Percentiles rank a stretch among this genome's conserved stretches.
Conservation (phyloP, 2,113 vertebrate species). For the Sceloporus undulatus region DNA sequence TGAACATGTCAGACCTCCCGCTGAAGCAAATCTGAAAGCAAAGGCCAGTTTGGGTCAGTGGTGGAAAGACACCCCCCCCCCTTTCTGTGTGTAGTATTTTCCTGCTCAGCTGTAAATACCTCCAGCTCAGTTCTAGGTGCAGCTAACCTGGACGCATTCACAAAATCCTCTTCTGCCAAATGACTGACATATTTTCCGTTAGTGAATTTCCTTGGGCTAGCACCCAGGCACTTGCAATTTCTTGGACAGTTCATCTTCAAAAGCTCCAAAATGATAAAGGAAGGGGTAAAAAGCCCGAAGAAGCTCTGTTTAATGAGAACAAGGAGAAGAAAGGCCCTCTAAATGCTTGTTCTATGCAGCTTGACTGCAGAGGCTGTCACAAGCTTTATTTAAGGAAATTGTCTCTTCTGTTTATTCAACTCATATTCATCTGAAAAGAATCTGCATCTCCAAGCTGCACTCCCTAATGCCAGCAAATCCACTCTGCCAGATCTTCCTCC, state of each 20-base stretch:
- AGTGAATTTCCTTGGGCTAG: background rate
- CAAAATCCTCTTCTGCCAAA: background rate
- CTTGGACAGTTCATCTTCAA: conserved; percentile 6
- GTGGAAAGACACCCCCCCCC: background rate
- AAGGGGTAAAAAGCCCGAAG: conserved; percentile 15
- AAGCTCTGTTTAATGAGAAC: conserved; percentile 18
- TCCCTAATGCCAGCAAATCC: conserved; percentile 29
- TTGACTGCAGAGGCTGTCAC: conserved; percentile 9
- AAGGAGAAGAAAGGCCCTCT: background rate
- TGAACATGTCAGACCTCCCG: background rate
- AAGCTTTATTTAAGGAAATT: conserved; percentile 51
- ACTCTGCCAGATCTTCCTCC: conserved; percentile 40
- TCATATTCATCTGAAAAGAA: conserved; percentile 51
- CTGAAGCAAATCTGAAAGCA: background rate
- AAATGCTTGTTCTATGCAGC: conserved; percentile 38
- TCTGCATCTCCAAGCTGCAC: background rate
- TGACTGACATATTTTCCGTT: background rate
- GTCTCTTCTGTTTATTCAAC: conserved; percentile 44
- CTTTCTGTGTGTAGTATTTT: too few relatives aligned
- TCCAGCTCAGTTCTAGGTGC: background rate
- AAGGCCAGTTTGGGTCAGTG: background rate
- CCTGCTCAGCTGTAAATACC: background rate
- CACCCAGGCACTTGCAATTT: background rate
- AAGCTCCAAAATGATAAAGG: background rate
- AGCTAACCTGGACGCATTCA: background rate